A percentile compares a stretch with the other conserved stretches of the same genome.
phyloP scores from a whole-genome alignment of 1,140 invertebrate genomes.

The Dendroctonus ponderosae region DNA sequence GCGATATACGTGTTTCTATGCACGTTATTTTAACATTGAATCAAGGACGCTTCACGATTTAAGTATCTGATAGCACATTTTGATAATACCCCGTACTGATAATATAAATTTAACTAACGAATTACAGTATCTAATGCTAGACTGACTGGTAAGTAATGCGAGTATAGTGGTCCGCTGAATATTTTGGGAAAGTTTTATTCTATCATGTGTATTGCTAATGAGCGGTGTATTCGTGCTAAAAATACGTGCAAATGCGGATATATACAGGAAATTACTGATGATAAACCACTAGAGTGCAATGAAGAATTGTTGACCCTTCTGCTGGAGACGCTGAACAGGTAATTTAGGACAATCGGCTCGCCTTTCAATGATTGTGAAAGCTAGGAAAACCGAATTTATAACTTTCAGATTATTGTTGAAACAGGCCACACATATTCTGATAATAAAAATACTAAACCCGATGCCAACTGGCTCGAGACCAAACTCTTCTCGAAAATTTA shows the following conservation, averaged over 20 bases:
- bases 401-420: conserved; percentile 15
- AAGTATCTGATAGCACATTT: conserved; percentile 15
- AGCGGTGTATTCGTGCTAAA: background rate
- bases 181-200: background rate
- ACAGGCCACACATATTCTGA: conserved; percentile 15
- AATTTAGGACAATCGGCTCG: too few relatives aligned
- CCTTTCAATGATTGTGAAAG: too few relatives aligned
- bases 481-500: conserved; percentile 23
- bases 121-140: background rate
- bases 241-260: conserved; percentile 1
- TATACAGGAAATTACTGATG: background rate
- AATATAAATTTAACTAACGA: conserved; percentile 3
- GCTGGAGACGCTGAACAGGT: too few relatives aligned
- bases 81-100: conserved; percentile 16
- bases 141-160: conserved; percentile 10
- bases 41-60: conserved; percentile 16
- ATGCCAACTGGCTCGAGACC: conserved; percentile 25
- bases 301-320: too few relatives aligned
- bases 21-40: conserved; percentile 10
- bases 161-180: background rate
- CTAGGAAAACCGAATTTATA: conserved; percentile 3
- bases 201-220: conserved; percentile 1
- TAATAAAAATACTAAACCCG: conserved; percentile 21
- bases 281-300: background rate
- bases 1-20: conserved; percentile 20